Evolutionary conservation across 2,888 invertebrate genomes (phyloP), one percentile per base, ranked within the genome.

Genomic region (Sarcophaga subvicina): DNA sequence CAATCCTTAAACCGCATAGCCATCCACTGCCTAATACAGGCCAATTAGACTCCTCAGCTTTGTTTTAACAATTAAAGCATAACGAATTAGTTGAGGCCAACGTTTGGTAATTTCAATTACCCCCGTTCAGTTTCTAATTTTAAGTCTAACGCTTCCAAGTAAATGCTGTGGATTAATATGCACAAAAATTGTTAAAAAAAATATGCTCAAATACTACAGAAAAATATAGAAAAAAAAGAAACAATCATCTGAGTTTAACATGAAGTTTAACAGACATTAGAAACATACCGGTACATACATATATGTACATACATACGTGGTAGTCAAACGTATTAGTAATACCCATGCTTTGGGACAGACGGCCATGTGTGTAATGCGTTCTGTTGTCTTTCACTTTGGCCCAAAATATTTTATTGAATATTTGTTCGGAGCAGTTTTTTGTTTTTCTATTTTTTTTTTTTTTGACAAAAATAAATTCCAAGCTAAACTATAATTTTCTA

Each of bases 301-400:
- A 54, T 17, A 12, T 17, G 54, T 54, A 54, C 10, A 10, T 37
- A 37, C 8, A 54, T 54, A 54, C 54, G 54, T 17, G 17, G 17
- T 54, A 14, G 2, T 22, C 22, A 47, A 69, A 49, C 47, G 17
- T 54, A 25, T 12, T 37, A 37, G 37, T 37, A 37, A 37, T 37
- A 37, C 37, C 37, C 2, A 10, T 10, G 37, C 37, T 37, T 37
- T 37, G 37, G 8, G 22, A 12, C 63, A 70, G 10, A 60, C 80
- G 37, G 71, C 60, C 63, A 37, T 10, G 45, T 80, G 54, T 80
- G 84, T 73, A 75, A 76, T 76, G 80, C 80, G 80, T 84, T 84
- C 84, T 80, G 76, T 76, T 80, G 80, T 80, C 80, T 80, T 80
- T 80, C 76, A 71, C 75, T 80, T 80, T 66, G 66, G 60, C 49